These are phyloP conservation scores for Heliconius charithonia DNA, from an alignment of 2,888 invertebrate genomes.

Conservation along the genomic window DNA sequence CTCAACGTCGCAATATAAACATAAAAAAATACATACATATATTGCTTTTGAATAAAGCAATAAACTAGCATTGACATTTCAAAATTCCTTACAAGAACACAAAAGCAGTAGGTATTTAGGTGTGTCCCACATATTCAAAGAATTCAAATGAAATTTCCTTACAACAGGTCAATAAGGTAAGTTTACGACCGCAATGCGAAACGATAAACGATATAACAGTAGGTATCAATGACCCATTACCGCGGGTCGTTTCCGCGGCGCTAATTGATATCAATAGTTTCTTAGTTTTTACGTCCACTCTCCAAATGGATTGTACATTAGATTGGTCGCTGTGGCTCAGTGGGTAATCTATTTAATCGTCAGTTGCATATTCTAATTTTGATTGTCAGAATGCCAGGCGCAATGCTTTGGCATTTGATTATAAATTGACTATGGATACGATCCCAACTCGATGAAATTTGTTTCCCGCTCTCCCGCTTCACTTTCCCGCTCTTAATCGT, in stretches of 20 bases:
- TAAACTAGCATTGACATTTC: not conserved
- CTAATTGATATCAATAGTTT: conserved; percentile 40
- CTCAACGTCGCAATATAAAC: too few species aligned
- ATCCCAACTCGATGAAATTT: too few species aligned
- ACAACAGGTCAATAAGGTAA: conserved; percentile 21
- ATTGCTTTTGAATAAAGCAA: not conserved
- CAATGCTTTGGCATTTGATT: too few species aligned
- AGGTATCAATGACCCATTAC: conserved; percentile 32
- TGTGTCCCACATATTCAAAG: conserved; percentile 15
- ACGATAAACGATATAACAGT: conserved; percentile 26
- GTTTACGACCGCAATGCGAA: conserved; percentile 24
- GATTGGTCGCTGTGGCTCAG: not conserved
- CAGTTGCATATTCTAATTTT: not conserved
- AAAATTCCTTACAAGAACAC: not conserved
- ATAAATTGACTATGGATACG: too few species aligned
- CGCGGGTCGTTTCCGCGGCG: conserved; percentile 21
- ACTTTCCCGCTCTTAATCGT: too few species aligned
- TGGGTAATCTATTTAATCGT: not conserved
- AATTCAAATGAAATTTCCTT: conserved; percentile 22
- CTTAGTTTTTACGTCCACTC: conserved; percentile 32
- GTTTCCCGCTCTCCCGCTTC: too few species aligned
- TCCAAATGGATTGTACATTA: conserved; percentile 24
- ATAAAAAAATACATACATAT: not conserved
- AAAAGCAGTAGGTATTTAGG: not conserved
- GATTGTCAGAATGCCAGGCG: not conserved